Base-by-base conservation (phyloP, 2,113 vertebrate genomes). In the Leucopternis melanops region DNA sequence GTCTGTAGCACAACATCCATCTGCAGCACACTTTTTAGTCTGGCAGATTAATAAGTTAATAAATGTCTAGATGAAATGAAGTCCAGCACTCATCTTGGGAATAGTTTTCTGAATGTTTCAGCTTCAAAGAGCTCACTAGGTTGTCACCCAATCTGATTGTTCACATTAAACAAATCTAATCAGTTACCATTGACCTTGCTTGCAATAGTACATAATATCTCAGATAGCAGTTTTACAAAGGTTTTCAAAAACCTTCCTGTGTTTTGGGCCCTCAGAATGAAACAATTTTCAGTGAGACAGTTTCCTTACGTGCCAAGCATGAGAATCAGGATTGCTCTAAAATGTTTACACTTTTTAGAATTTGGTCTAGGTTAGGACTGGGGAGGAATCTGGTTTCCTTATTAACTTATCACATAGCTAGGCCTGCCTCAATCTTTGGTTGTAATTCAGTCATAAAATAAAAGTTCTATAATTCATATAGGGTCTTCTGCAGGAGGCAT, bases 11-110 rank as follows among this genome's bases (percentile, higher is more conserved):
- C 19, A 91, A 72, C 71, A 94, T 79, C 44, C 52, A 85, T 90
- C 85, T 82, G 73, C 73, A 89, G 45, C 38, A 62, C 27, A 34
- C 10, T 77, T 89, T 84, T 94, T 85, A 87, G 31, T 67, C 44
- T 82, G 70, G 49, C 65, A 87, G 66, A 92, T 94, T 92, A 96
- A 58, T 75, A 78, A 96, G 10, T 96, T 91, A 85, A 89, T 95
- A 95, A 94, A 80, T 87, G 29, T 69, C 78, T 77, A 79, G 49
- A 73, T 77, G 57, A 96, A 94, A 89, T 87, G 61, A 93, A 95
- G 88, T 59, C 87, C 94, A 58, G 57, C 75, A 75, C 49, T 85
- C 66, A 80, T 89, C 36, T 61, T 84, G 58, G 44, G 44, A 94
- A 81, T 32, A 58, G 55, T 81, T 62, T 77, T 90, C 44, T 58